Evolutionary conservation across 2,797 vertebrate species (phyloP).

Genomic region (Pangasius djambal): DNA sequence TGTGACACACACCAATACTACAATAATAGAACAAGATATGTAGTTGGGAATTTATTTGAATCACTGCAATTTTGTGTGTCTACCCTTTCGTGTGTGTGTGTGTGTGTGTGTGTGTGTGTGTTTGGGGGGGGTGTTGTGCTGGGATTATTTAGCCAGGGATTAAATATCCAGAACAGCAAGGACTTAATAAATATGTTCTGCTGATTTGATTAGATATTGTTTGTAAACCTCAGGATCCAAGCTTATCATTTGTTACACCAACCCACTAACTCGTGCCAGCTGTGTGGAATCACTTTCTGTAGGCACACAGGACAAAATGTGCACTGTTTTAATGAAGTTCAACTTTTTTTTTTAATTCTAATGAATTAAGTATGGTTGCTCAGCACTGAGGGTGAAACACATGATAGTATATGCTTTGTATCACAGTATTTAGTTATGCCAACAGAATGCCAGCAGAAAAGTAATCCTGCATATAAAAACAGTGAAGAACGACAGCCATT

Average conservation of each 20-base stretch:
- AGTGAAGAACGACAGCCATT: background rate
- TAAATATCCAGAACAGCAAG: background rate
- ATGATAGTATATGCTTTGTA: background rate
- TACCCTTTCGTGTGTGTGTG: background rate
- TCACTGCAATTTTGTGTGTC: background rate
- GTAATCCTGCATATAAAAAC: background rate
- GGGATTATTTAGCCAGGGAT: background rate
- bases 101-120: background rate
- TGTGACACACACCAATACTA: background rate
- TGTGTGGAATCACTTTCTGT: background rate
- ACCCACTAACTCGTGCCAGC: no score
- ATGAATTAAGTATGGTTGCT: background rate
- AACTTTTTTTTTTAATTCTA: background rate
- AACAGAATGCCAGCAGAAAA: background rate
- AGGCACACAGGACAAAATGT: background rate
- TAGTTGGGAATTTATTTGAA: background rate
- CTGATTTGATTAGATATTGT: background rate
- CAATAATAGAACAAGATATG: background rate
- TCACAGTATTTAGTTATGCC: background rate
- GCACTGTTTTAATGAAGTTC: background rate
- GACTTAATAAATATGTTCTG: background rate
- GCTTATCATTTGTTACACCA: background rate
- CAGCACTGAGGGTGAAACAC: background rate
- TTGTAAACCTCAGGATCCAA: background rate
- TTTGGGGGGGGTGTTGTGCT: background rate